Percentiles rank a stretch among this genome's conserved stretches.
These are phyloP conservation scores for Catocala fraxini DNA, from an alignment of 2,888 invertebrate species.

Conservation along the genomic window DNA sequence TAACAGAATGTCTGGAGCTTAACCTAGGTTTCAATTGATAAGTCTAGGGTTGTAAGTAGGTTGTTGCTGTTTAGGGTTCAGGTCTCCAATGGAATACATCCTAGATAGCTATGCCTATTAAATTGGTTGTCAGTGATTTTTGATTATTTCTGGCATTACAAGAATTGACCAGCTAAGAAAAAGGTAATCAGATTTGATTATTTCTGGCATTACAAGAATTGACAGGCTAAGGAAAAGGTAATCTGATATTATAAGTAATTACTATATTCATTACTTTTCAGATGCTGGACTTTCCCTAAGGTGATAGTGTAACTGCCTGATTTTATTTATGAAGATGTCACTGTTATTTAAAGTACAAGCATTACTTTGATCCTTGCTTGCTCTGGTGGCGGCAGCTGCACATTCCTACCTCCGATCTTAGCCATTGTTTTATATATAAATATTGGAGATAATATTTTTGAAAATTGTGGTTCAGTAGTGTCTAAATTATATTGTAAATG, in stretches of 20 bases:
- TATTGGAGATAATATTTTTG: conserved; percentile 31
- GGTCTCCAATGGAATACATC: no score
- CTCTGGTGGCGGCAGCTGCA: conserved; percentile 23
- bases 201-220: no score
- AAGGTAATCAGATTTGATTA: no score
- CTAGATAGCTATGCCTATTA: no score
- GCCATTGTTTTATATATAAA: conserved; percentile 26
- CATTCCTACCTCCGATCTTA: conserved; percentile 29
- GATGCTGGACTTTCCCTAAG: conserved; percentile 86
- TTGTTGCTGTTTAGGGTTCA: no score
- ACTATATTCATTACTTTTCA: conserved; percentile 60
- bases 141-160: no score
- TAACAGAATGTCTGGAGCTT: no score
- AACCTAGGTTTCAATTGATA: no score
- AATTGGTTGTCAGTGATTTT: no score
- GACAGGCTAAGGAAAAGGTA: no score
- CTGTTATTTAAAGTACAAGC: conserved; percentile 19
- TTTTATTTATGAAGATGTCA: conserved; percentile 25
- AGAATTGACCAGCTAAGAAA: no score
- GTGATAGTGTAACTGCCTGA: conserved; percentile 4
- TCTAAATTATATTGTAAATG: conserved; percentile 32
- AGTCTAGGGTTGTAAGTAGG: no score
- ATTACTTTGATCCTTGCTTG: conserved; percentile 25
- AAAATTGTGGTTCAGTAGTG: conserved; percentile 39
- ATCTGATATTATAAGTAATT: not conserved